A percentile compares a stretch with the other conserved stretches of the same genome.
Conservation (phyloP, 2,888 invertebrate genomes). For the Drosophila mimica region DNA sequence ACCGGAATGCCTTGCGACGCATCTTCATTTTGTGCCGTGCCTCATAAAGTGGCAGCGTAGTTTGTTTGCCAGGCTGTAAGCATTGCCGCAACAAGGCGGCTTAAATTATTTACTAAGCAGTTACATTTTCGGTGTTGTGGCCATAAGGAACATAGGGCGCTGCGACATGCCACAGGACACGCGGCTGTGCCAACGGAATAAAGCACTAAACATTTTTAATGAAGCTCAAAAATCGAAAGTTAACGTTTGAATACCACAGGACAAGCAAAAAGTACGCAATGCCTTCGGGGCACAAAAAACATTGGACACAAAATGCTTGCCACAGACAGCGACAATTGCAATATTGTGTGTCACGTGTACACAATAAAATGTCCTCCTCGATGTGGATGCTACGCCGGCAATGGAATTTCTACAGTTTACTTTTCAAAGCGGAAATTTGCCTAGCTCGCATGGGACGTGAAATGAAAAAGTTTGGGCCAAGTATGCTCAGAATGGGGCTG, state of each 20-base stretch:
- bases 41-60: slow-evolving; percentile 49
- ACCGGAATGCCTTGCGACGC: slow-evolving; percentile 10
- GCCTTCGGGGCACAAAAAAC: slow-evolving; percentile 20
- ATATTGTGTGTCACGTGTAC: slow-evolving; percentile 53
- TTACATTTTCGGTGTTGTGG: slow-evolving; percentile 25
- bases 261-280: slow-evolving; percentile 9
- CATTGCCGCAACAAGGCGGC: slow-evolving; percentile 41
- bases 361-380: slow-evolving; percentile 44
- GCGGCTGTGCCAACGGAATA: slow-evolving; percentile 31
- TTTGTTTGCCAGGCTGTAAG: slow-evolving; percentile 46
- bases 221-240: slow-evolving; percentile 76
- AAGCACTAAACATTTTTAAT: slow-evolving; percentile 75
- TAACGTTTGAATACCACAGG: slow-evolving; percentile 28
- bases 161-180: not conserved
- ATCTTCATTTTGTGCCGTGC: slow-evolving; percentile 31
- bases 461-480: slow-evolving; percentile 55
- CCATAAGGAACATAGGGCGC: slow-evolving; percentile 20
- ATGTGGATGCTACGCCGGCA: not conserved
- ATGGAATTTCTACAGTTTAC: slow-evolving; percentile 56
- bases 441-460: slow-evolving; percentile 37
- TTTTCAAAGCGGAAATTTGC: slow-evolving; percentile 63
- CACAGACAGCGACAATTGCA: slow-evolving; percentile 49
- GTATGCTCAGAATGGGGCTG: slow-evolving; percentile 1
- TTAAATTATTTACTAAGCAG: slow-evolving; percentile 59
- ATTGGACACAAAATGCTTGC: slow-evolving; percentile 30